phyloP scores from a whole-genome alignment of 2,888 invertebrate species.

The Drosophila leonis region DNA sequence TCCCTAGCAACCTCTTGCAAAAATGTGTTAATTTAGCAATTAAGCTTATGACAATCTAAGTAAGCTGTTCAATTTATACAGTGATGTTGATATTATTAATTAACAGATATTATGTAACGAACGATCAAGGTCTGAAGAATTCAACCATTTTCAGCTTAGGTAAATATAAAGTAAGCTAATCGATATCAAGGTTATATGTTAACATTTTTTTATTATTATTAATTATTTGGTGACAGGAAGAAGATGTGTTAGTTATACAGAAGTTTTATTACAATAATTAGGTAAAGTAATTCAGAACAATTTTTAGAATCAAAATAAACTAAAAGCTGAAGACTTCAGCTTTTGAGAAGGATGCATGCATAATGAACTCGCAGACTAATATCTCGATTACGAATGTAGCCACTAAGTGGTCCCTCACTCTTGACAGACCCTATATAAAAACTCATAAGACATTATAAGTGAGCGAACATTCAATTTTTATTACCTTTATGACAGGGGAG shows the following conservation, averaged over 20 bases:
- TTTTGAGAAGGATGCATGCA: no score
- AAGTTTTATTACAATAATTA: no score
- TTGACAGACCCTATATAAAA: slow-evolving; percentile 5
- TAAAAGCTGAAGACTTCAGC: no score
- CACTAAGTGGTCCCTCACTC: slow-evolving; percentile 26
- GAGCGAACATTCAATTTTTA: not conserved
- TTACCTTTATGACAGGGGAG: not conserved
- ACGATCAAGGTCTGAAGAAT: not conserved
- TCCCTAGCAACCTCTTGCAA: not conserved
- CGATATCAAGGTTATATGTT: not conserved
- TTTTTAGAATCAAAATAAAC: no score
- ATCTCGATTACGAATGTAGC: slow-evolving; percentile 40
- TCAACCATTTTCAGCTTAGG: not conserved
- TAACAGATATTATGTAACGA: slow-evolving; percentile 3
- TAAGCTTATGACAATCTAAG: not conserved
- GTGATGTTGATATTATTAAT: slow-evolving; percentile 3
- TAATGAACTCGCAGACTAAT: slow-evolving; percentile 25
- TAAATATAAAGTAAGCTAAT: not conserved
- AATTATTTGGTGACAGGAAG: not conserved
- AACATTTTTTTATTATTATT: not conserved
- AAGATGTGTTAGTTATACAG: no score
- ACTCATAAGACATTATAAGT: not conserved
- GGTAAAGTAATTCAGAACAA: no score
- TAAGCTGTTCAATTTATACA: not conserved
- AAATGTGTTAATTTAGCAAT: slow-evolving; percentile 9